Conservation (phyloP, 2,888 invertebrate genomes). For the Globia sparganii region DNA sequence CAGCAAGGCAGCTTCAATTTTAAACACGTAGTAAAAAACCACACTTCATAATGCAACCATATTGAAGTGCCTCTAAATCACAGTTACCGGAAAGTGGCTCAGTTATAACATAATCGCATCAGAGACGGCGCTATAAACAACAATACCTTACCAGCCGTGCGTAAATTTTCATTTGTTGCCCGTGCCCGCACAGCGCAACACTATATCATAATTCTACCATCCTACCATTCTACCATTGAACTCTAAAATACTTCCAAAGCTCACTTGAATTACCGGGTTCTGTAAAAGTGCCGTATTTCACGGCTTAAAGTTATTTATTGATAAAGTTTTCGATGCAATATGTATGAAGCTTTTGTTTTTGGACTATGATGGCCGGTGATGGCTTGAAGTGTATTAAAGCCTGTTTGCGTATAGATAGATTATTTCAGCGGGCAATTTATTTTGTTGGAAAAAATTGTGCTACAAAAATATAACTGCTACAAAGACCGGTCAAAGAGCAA, state of each 20-base stretch:
- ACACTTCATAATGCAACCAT: constrained; percentile 18
- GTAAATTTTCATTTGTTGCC: constrained; percentile 82
- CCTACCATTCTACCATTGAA: constrained; percentile 81
- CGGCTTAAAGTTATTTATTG: constrained; percentile 71
- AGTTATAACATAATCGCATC: constrained; percentile 67
- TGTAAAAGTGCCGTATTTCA: constrained; percentile 71
- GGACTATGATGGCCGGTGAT: constrained; percentile 40
- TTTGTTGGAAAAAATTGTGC: constrained; percentile 3
- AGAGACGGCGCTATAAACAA: constrained; percentile 75
- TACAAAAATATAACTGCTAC: not conserved
- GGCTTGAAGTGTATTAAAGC: constrained; percentile 34
- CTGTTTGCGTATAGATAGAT: constrained; percentile 35
- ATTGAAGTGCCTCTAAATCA: constrained; percentile 58
- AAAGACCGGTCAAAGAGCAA: not conserved
- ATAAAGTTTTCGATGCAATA: constrained; percentile 68
- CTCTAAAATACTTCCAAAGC: constrained; percentile 81
- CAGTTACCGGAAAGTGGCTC: constrained; percentile 61
- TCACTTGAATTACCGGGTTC: constrained; percentile 67
- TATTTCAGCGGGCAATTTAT: constrained; percentile 24
- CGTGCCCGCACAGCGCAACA: constrained; percentile 63
- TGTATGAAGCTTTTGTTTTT: constrained; percentile 62
- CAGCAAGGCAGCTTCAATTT: not conserved
- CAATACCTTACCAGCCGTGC: constrained; percentile 74
- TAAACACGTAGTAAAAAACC: too few species aligned
- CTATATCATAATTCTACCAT: constrained; percentile 84